These are phyloP conservation scores for Loriculus beryllinus DNA, from an alignment of 2,797 vertebrate genomes.

Conservation along the genomic window DNA sequence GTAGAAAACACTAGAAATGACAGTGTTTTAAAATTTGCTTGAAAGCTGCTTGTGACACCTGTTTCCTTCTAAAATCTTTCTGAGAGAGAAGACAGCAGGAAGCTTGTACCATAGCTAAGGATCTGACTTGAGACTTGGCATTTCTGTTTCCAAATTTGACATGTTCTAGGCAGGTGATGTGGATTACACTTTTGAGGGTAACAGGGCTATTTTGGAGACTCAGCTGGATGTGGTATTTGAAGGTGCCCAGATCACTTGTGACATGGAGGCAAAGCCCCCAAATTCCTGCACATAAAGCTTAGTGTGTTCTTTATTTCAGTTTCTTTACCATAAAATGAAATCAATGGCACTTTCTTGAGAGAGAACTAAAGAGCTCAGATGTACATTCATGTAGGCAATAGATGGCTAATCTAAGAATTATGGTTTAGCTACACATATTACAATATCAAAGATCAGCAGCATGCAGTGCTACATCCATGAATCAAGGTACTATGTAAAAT, in stretches of 20 bases:
- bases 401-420: background rate
- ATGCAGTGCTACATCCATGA: background rate
- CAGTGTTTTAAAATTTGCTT: background rate
- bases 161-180: fast-evolving
- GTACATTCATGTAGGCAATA: background rate
- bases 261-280: background rate
- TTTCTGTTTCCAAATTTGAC: background rate
- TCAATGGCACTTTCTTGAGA: background rate
- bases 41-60: background rate
- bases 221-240: background rate
- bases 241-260: background rate
- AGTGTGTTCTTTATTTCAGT: background rate
- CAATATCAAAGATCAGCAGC: background rate
- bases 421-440: background rate
- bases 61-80: background rate
- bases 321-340: background rate
- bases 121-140: background rate
- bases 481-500: background rate
- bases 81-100: background rate
- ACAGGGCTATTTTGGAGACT: background rate
- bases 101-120: background rate
- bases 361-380: background rate
- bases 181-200: background rate
- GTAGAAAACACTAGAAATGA: background rate
- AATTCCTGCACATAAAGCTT: background rate